Base-by-base conservation (phyloP, 2,797 vertebrate species). In the Vireo griseus region DNA sequence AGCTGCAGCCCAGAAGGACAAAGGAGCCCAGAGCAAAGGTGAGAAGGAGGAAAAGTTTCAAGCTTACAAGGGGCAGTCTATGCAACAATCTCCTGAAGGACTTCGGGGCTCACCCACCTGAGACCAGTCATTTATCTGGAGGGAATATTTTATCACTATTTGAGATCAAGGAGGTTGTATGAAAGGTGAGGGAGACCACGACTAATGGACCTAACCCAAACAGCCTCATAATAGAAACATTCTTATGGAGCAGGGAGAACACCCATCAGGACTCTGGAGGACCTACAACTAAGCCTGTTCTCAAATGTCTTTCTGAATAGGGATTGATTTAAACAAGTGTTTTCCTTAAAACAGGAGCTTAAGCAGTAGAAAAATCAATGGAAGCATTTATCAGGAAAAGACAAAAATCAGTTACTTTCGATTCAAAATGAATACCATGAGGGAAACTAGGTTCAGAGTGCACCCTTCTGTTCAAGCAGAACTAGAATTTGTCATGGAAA, bases 291-390 rank as follows among this genome's bases (percentile, higher is more conserved):
- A 92, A 94, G 33, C 26, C 42, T 65, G 20, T 79, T 95, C 67
- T 81, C 20, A 29, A 33, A 79, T 42, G 37, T 62, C 61, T 82
- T 87, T 71, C 77, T 85, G 45, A 94, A 89, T 5, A 67, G 33
- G 19, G 14, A 95, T 73, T 85, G 73, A 93, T 75, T 90, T 69
- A 86, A 90, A 91, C 31, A 74, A 88, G 25, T 74, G 29, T 67
- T 93, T 82, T 62, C 65, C 83, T 88, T 67, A 85, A 80, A 92
- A 25, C 28, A 45, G 19, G 3, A 21, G 45, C 31, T 82, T 87
- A 82, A 78, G 37, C 48, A 77, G 57, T 51, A 72, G 67, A 81
- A 61, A 95, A 94, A 92, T 82, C 88, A 92, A 94, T 76, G 90
- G 20, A 87, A 68, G 9, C 29, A 44, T 80, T 96, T 93, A 92